Base-by-base conservation (phyloP, 2,797 vertebrate genomes). In the Garrulus glandarius region DNA sequence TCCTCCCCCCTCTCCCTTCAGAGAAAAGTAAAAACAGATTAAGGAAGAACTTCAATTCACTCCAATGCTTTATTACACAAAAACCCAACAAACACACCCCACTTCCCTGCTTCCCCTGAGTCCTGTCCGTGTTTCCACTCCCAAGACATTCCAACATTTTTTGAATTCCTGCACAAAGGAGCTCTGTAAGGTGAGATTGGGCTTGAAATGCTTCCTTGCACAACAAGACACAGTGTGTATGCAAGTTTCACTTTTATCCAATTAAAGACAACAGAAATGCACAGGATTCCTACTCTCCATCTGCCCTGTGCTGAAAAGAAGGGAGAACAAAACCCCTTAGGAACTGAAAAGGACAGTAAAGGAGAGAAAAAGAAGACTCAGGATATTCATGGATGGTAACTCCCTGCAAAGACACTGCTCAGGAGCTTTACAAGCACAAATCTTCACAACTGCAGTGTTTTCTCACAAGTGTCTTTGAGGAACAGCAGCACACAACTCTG, bases 131-230 rank as follows among this genome's bases (percentile, higher is more conserved):
- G 41, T 39, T 70, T 95, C 95, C 95, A 95, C 95, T 96, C 89
- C 95, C 93, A 88, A 88, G 91, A 82, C 95, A 97, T 97, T 97
- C 96, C 94, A 96, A 43, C 95, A 96, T 97, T 90, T 88, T 87
- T 94, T 1, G 56, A 87, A 97, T 96, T 96, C 95, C 83, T 93
- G 80, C 41, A 56, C 63, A 53, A 63, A 88, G 70, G 32, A 92
- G 74, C 74, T 88, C 83, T 70, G 83, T 41, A 64, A 97, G 93
- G 94, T 96, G 94, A 94, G 87, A 84, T 11, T 22, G 64, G 70
- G 43, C n/a, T 93, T 18, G 36, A 57, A 87, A 91, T 1, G 44
- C 69, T 81, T 80, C 71, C 57, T 65, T 80, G 57, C 65, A 79
- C 34, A 84, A 65, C 29, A 70, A 30, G 43, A 37, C 87, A 65